Evolutionary conservation across 53 echinoderm and acorn worm species (phyloP).

Genomic region (Stichopus horrens): DNA sequence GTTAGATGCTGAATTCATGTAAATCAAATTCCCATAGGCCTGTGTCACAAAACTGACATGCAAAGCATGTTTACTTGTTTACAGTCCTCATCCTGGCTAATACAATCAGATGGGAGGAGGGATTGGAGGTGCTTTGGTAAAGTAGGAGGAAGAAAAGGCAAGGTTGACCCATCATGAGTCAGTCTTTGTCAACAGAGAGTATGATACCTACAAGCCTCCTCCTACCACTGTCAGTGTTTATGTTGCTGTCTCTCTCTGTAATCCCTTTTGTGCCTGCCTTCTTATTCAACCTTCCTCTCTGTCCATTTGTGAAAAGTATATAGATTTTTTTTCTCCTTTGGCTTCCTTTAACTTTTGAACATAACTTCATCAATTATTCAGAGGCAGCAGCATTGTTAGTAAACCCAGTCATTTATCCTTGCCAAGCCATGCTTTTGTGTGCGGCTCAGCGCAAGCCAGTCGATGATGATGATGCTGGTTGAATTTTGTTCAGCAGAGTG

Average conservation of each 20-base stretch:
- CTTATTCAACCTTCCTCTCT: constrained; percentile 1
- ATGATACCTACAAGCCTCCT: too few relatives aligned
- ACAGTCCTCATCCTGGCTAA: too few relatives aligned
- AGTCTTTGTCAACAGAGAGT: neutral
- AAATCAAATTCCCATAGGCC: too few relatives aligned
- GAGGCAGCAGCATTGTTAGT: neutral
- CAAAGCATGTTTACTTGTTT: too few relatives aligned
- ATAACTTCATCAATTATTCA: constrained; percentile 41
- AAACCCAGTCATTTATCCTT: neutral
- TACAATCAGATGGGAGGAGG: neutral
- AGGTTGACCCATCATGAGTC: neutral
- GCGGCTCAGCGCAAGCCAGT: too few relatives aligned
- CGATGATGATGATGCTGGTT: too few relatives aligned
- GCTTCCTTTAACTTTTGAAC: constrained; percentile 26
- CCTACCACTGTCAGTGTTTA: constrained; percentile 4
- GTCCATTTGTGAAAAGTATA: constrained; percentile 19
- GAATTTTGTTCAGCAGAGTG: too few relatives aligned
- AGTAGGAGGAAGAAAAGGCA: neutral
- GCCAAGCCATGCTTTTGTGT: neutral
- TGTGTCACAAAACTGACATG: too few relatives aligned
- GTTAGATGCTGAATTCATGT: too few relatives aligned
- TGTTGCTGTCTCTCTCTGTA: neutral
- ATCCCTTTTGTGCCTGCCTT: constrained; percentile 8
- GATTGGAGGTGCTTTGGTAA: neutral
- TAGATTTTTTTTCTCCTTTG: constrained; percentile 27